Base-by-base conservation (phyloP, 2,797 vertebrate species). In the Falco naumanni region DNA sequence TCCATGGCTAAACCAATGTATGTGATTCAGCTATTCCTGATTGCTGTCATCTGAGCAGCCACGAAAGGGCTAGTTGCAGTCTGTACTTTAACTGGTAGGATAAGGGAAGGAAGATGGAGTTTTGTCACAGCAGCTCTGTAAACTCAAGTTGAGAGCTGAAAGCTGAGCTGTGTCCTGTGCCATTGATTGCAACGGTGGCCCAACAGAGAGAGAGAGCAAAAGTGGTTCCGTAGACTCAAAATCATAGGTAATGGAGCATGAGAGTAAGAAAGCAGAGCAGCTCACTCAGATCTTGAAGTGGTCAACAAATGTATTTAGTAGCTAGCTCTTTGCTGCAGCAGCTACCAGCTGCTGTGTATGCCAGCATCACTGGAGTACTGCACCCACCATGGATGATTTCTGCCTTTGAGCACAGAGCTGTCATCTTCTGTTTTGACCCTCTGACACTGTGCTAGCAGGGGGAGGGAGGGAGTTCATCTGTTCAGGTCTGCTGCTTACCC, bases 61-160 rank as follows among this genome's bases (percentile, higher is more conserved):
- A 28, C 5, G 1, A 29, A 59, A 84, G 41, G 18, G 10, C 25
- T 71, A 41, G 20, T 15, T 90, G 54, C 2, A 5, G 3, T 59
- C 51, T 37, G 5, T 18, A 37, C 34, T 61, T 92, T 37, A 79
- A 83, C 31, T 79, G 59, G 15, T 25, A 90, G 33, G 41, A 53
- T 25, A 29, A 65, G 16, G 57, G 29, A 41, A 66, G 34, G 51
- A 61, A 86, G 43, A n/a, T 12, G 50, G 59, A 8, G 13, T 65
- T 92, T 87, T 79, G n/a, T 51, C 59, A 84, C 65, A 84, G 37
- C 60, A 77, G 28, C 31, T 25, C 53, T 70, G 29, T 57, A 61
- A 95, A 94, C 39, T 93, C 57, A 84, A 9, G 15, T 41, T 64
- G 65, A 95, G 85, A 82, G 24, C 79, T 79, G 80, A 95, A 96